A percentile compares a stretch with the other conserved stretches of the same genome.
Conservation (phyloP, 2,113 vertebrate genomes). For the Strigops habroptila region DNA sequence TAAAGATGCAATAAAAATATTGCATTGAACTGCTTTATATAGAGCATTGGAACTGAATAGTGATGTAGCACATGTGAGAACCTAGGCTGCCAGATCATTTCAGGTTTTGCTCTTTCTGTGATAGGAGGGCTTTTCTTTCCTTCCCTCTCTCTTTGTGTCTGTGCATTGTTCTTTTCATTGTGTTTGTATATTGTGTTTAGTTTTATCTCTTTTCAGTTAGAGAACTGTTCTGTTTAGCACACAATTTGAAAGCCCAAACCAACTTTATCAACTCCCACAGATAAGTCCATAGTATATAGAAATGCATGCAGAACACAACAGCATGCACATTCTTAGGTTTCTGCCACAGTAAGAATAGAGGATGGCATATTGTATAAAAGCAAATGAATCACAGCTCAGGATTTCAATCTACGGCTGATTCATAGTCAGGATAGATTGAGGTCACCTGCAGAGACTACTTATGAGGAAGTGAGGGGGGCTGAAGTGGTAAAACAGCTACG, state of each 20-base stretch:
- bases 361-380: constrained; percentile 11
- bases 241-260: constrained; percentile 36
- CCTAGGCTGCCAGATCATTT: not conserved
- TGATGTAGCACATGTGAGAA: not conserved
- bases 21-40: not conserved
- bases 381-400: constrained; percentile 42
- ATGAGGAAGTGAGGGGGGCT: constrained; percentile 17
- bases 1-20: not conserved
- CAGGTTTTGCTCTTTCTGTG: not conserved
- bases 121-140: not conserved
- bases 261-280: constrained; percentile 19
- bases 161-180: not conserved
- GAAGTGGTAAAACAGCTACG: constrained; percentile 20
- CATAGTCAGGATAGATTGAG: constrained; percentile 45
- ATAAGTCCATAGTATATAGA: not conserved
- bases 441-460: constrained; percentile 39
- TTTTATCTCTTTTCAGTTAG: constrained; percentile 19
- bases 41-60: not conserved
- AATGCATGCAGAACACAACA: not conserved
- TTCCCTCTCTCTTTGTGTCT: not conserved
- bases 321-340: not conserved
- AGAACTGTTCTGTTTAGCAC: not conserved
- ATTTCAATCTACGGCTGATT: constrained; percentile 53
- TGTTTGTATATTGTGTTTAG: not conserved
- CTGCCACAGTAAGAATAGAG: not conserved